phyloP scores from a whole-genome alignment of 2,888 invertebrate species.

The Meiosimyza decipiens region DNA sequence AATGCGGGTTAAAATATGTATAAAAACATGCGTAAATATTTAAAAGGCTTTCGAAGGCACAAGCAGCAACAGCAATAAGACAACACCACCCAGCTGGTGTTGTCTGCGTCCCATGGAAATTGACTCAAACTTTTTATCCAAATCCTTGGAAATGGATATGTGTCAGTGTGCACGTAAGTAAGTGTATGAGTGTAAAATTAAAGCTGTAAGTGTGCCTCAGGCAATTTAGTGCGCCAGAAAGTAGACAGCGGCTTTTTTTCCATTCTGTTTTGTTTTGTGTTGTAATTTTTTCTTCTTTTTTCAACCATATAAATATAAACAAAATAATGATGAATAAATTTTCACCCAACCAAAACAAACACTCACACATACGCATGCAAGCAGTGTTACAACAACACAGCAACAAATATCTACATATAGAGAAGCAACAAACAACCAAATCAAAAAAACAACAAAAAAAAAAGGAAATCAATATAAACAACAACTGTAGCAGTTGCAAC shows the following conservation, averaged over 20 bases:
- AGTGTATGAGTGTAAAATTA: not conserved
- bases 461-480: not conserved
- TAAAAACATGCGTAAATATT: too few relatives aligned
- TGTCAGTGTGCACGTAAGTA: too few relatives aligned
- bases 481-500: not conserved
- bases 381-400: not conserved
- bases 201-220: not conserved
- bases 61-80: too few relatives aligned
- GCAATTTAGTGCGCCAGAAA: not conserved
- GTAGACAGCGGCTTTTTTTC: too few relatives aligned
- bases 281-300: not conserved
- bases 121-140: too few relatives aligned
- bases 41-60: too few relatives aligned
- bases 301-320: not conserved
- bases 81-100: too few relatives aligned
- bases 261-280: not conserved
- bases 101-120: too few relatives aligned
- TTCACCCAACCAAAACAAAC: not conserved
- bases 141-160: too few relatives aligned
- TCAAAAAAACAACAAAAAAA: not conserved
- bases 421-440: not conserved
- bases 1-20: too few relatives aligned
- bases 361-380: not conserved
- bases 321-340: slow-evolving; percentile 15
- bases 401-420: not conserved